phyloP scores from a whole-genome alignment of 2,113 vertebrate genomes.

The Odontophorus gujanensis region DNA sequence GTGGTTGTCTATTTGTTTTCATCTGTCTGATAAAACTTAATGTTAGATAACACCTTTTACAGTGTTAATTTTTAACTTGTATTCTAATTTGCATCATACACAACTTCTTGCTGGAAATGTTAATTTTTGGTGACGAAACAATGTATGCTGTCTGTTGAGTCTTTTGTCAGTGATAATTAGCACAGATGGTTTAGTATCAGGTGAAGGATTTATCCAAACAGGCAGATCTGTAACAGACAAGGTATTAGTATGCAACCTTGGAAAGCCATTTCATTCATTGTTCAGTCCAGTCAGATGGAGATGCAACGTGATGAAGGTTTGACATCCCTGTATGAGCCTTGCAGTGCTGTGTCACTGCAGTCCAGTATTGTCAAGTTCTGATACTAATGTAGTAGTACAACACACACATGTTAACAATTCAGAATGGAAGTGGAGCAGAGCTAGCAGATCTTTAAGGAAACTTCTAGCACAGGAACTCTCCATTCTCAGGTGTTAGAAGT shows the following conservation, averaged over 20 bases:
- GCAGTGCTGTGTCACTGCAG: background rate
- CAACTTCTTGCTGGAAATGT: background rate
- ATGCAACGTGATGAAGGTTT: background rate
- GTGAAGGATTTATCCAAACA: background rate
- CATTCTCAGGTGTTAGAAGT: background rate
- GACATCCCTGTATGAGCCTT: background rate
- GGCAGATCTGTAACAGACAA: background rate
- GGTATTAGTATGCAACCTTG: background rate
- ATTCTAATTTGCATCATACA: background rate
- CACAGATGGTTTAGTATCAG: background rate
- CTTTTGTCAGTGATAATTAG: background rate
- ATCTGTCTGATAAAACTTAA: conserved; percentile 4
- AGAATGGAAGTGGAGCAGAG: background rate
- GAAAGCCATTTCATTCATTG: background rate
- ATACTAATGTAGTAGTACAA: background rate
- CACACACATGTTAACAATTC: background rate
- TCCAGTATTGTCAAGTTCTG: background rate
- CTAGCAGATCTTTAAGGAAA: background rate
- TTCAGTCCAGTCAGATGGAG: background rate
- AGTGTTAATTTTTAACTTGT: background rate
- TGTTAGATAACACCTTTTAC: too few species aligned
- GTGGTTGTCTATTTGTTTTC: background rate
- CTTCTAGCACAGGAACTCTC: background rate
- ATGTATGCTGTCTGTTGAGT: background rate
- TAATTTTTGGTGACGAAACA: background rate